Conservation (phyloP, 2,888 invertebrate genomes). For the Tiphia femorata region DNA sequence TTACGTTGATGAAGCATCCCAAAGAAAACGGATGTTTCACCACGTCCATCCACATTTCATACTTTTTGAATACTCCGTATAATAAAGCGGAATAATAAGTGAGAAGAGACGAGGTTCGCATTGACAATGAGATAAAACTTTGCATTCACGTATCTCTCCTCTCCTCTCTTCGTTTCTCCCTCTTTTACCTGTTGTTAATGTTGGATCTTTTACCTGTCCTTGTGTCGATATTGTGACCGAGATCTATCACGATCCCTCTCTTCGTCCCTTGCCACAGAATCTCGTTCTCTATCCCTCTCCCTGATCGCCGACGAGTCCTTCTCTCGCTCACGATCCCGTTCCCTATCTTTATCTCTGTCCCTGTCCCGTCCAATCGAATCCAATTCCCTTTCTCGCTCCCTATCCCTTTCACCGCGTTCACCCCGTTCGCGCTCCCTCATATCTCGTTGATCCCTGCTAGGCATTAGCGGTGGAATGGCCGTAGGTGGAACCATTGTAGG, state of each 20-base stretch:
- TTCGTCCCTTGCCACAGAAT: conserved; percentile 65
- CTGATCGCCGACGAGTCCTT: conserved; percentile 39
- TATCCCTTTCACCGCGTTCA: conserved; percentile 57
- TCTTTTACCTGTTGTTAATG: no score
- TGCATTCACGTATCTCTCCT: no score
- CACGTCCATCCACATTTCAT: no score
- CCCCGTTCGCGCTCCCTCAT: conserved; percentile 69
- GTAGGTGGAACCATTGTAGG: conserved; percentile 67
- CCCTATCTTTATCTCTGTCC: conserved; percentile 48
- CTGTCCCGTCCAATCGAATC: conserved; percentile 40
- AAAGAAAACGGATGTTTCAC: no score
- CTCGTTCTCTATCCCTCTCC: conserved; percentile 63
- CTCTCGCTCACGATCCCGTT: conserved; percentile 54
- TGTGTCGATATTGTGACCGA: conserved; percentile 74
- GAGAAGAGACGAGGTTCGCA: no score
- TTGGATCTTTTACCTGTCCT: conserved; percentile 71
- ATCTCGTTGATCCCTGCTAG: conserved; percentile 62
- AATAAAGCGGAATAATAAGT: no score
- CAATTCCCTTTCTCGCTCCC: conserved; percentile 51
- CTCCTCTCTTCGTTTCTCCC: no score
- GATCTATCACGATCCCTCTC: conserved; percentile 71
- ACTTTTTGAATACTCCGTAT: no score
- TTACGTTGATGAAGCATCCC: no score
- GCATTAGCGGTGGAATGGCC: conserved; percentile 60
- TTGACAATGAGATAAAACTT: no score